Evolutionary conservation across 2,797 vertebrate species (phyloP).

Genomic region (Pteronotus mesoamericanus): DNA sequence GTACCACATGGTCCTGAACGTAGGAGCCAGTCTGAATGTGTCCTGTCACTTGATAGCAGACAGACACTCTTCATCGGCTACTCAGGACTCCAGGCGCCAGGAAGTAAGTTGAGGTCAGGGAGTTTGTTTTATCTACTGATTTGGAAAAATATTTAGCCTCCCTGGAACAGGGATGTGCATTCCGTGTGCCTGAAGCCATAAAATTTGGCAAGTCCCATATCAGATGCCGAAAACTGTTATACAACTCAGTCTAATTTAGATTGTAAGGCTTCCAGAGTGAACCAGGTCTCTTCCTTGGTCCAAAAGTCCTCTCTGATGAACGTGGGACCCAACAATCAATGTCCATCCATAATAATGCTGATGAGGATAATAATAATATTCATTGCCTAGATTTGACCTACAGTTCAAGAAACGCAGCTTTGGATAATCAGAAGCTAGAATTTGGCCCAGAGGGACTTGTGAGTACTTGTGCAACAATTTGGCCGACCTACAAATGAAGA

Average conservation of each 20-base stretch:
- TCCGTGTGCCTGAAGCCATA: conserved; percentile 73
- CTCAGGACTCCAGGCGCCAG: conserved; percentile 70
- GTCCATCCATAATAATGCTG: neutral
- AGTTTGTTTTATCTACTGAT: conserved; percentile 78
- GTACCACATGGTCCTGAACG: conserved; percentile 56
- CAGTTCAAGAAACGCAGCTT: neutral
- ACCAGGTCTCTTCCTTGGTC: neutral
- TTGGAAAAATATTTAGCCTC: conserved; percentile 76
- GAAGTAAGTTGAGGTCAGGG: conserved; percentile 76
- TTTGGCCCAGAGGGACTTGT: neutral
- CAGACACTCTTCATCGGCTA: conserved; percentile 69
- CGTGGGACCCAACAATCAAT: neutral
- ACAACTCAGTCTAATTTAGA: conserved; percentile 70
- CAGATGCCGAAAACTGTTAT: conserved; percentile 69
- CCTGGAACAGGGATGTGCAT: conserved; percentile 70
- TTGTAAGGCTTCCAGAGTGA: conserved; percentile 50
- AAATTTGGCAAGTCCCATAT: conserved; percentile 72
- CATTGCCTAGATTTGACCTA: neutral
- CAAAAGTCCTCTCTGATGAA: conserved; percentile 6
- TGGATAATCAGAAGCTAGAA: conserved; percentile 1
- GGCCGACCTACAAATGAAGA: neutral
- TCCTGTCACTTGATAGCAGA: conserved; percentile 74
- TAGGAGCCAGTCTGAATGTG: conserved; percentile 68
- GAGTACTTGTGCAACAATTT: conserved; percentile 5
- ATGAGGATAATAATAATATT: neutral